Conservation (phyloP, 2,113 vertebrate genomes). For the Peromyscus californicus region DNA sequence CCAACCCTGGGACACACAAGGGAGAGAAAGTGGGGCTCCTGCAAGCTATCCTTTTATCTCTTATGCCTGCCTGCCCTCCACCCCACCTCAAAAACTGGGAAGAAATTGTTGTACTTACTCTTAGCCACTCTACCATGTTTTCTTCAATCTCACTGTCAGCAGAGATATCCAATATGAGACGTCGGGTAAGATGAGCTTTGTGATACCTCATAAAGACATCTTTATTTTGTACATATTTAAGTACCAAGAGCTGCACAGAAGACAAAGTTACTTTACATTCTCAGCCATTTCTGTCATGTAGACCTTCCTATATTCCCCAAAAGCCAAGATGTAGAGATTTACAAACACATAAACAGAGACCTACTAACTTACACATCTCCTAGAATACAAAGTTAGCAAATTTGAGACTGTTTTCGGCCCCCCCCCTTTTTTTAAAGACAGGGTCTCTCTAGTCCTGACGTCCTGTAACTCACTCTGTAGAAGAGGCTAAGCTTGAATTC, state of each 20-base stretch:
- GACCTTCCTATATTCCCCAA: not conserved
- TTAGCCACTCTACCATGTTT: slow-evolving; percentile 99
- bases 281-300: slow-evolving; percentile 51
- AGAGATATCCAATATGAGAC: slow-evolving; percentile 99
- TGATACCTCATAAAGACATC: slow-evolving; percentile 99
- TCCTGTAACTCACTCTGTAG: no score
- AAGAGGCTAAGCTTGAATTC: no score
- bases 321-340: slow-evolving; percentile 54
- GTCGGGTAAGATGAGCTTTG: slow-evolving; percentile 98
- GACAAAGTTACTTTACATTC: slow-evolving; percentile 69
- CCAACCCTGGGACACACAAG: not conserved
- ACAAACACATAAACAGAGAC: not conserved
- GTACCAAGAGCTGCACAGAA: slow-evolving; percentile 93
- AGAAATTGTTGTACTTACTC: slow-evolving; percentile 89
- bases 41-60: no score
- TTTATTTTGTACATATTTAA: slow-evolving; percentile 99
- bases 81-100: not conserved
- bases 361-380: not conserved
- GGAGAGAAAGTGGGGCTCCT: not conserved
- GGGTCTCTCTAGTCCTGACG: not conserved
- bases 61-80: not conserved
- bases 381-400: not conserved
- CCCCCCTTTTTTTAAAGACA: no score
- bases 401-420: not conserved
- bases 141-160: slow-evolving; percentile 99